These are phyloP conservation scores for Eumerus sabulonum DNA, from an alignment of 2,888 invertebrate species.

Conservation along the genomic window DNA sequence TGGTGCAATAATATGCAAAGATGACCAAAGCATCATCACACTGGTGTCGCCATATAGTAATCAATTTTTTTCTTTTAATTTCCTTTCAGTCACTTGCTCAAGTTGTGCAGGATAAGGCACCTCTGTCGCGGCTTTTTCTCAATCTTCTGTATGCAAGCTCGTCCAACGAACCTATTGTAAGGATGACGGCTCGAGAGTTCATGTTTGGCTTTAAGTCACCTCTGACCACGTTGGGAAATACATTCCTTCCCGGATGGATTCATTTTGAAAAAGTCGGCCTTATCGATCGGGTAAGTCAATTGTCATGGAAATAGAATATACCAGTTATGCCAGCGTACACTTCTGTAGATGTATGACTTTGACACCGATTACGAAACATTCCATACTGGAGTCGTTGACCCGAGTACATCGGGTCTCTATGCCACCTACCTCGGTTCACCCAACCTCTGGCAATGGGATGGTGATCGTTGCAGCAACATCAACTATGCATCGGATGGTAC, in stretches of 20 bases:
- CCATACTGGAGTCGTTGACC: constrained; percentile 85
- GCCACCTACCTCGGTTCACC: constrained; percentile 87
- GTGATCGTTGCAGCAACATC: constrained; percentile 87
- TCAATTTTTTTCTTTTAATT: constrained; percentile 9
- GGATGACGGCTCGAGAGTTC: constrained; percentile 91
- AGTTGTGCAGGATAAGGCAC: constrained; percentile 84
- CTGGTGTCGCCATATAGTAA: not conserved
- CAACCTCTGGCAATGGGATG: constrained; percentile 88
- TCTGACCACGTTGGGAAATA: constrained; percentile 90
- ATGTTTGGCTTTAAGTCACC: constrained; percentile 94
- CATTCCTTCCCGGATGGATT: constrained; percentile 90
- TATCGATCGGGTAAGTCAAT: constrained; percentile 90
- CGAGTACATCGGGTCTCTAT: constrained; percentile 84
- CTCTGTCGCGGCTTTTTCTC: constrained; percentile 84
- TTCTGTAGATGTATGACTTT: constrained; percentile 91
- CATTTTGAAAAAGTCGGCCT: constrained; percentile 92
- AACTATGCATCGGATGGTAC: constrained; percentile 90
- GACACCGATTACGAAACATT: constrained; percentile 88
- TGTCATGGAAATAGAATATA: not conserved
- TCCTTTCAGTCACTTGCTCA: constrained; percentile 87
- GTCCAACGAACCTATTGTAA: constrained; percentile 84
- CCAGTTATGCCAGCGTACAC: not conserved
- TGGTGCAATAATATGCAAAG: too few relatives aligned
- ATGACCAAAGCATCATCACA: not conserved
- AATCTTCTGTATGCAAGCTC: constrained; percentile 86